Conservation (phyloP, 2,888 invertebrate genomes). For the Mylabris sibirica region DNA sequence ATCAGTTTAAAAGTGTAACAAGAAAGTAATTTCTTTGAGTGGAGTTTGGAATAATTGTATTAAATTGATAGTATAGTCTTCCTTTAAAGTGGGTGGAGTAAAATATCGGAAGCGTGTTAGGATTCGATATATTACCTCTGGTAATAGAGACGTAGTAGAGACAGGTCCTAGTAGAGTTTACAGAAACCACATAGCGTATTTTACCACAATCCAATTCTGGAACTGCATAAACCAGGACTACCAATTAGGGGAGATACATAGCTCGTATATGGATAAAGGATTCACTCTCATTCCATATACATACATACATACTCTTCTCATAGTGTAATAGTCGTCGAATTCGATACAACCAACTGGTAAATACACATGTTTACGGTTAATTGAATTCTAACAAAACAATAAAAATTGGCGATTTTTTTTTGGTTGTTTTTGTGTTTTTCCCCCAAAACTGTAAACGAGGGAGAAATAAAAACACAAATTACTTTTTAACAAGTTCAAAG, state of each 20-base stretch:
- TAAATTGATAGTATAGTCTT: constrained; percentile 45
- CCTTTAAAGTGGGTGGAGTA: constrained; percentile 22
- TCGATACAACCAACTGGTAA: constrained; percentile 37
- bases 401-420: constrained; percentile 22
- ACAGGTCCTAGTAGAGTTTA: constrained; percentile 60
- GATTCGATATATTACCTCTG: constrained; percentile 59
- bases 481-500: background rate
- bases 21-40: constrained; percentile 51
- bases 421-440: too few species aligned
- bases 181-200: constrained; percentile 60
- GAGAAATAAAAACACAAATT: background rate
- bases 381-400: constrained; percentile 29
- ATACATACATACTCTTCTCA: constrained; percentile 36
- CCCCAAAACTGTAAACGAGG: background rate
- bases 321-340: constrained; percentile 35
- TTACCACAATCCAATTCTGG: constrained; percentile 62
- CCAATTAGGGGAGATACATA: constrained; percentile 60
- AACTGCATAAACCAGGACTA: constrained; percentile 60
- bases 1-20: constrained; percentile 40
- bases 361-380: constrained; percentile 39
- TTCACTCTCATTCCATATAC: constrained; percentile 34
- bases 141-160: constrained; percentile 58
- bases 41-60: constrained; percentile 52
- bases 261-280: constrained; percentile 49
- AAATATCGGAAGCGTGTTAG: constrained; percentile 46